Evolutionary conservation across 2,113 vertebrate genomes (phyloP).

Genomic region (Cisticola juncidis): DNA sequence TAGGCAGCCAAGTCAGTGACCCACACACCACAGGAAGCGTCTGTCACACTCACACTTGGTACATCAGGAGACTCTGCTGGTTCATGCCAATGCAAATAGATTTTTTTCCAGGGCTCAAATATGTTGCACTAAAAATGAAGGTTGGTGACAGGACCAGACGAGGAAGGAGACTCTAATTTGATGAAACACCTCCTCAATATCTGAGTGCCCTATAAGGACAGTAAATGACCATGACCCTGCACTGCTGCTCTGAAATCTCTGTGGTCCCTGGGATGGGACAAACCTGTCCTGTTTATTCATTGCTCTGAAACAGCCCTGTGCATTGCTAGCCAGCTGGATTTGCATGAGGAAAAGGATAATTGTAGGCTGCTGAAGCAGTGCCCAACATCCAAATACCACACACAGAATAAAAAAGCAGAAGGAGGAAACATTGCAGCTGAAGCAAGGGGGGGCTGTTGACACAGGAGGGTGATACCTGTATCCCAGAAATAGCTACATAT

Average conservation of each 20-base stretch:
- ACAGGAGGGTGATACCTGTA: neutral
- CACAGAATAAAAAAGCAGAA: neutral
- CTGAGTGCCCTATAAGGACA: fast-evolving
- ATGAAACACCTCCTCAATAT: neutral
- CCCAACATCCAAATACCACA: neutral
- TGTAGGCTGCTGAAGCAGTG: neutral
- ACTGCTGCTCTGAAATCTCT: neutral
- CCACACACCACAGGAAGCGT: neutral
- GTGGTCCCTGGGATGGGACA: neutral
- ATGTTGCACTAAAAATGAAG: neutral
- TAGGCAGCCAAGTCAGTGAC: neutral
- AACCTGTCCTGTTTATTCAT: neutral
- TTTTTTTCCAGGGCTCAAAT: neutral
- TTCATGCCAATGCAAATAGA: neutral
- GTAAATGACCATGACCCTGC: neutral
- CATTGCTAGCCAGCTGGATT: neutral
- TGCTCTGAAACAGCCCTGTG: neutral
- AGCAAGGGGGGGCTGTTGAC: neutral
- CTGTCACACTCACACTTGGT: neutral
- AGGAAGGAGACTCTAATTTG: neutral
- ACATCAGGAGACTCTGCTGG: neutral
- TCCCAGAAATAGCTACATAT: no score
- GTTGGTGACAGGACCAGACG: neutral
- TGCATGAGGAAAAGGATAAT: neutral
- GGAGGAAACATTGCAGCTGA: neutral